Evolutionary conservation across 2,797 vertebrate genomes (phyloP).

Genomic region (Gallinago solitaria): DNA sequence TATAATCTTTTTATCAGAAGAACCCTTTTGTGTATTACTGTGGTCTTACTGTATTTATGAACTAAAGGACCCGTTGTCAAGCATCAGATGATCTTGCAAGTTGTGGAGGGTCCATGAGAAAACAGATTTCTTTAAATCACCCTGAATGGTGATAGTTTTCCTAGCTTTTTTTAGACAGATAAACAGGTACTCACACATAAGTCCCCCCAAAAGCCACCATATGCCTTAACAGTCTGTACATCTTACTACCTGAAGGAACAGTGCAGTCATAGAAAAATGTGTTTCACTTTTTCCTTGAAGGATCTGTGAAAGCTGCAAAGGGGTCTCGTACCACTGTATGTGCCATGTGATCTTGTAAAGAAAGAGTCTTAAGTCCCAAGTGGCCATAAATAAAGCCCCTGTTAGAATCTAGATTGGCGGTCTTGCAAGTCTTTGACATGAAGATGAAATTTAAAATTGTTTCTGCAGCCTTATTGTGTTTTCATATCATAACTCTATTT

Average conservation of each 20-base stretch:
- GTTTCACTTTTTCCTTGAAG: background rate
- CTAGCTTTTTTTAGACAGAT: background rate
- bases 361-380: background rate
- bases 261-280: background rate
- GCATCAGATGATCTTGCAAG: background rate
- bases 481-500: background rate
- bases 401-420: background rate
- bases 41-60: background rate
- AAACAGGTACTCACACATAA: background rate
- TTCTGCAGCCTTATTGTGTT: background rate
- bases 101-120: background rate
- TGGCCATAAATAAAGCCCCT: background rate
- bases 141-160: background rate
- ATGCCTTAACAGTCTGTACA: rapidly evolving
- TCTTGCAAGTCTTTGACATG: background rate
- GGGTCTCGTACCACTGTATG: background rate
- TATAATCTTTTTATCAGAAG: background rate
- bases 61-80: background rate
- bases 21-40: background rate
- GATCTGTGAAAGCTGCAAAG: background rate
- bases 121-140: background rate
- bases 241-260: background rate
- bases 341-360: background rate
- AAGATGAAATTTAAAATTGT: constrained; percentile 20
- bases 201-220: background rate